Evolutionary conservation across 2,797 vertebrate genomes (phyloP).

Genomic region (Iguana delicatissima): DNA sequence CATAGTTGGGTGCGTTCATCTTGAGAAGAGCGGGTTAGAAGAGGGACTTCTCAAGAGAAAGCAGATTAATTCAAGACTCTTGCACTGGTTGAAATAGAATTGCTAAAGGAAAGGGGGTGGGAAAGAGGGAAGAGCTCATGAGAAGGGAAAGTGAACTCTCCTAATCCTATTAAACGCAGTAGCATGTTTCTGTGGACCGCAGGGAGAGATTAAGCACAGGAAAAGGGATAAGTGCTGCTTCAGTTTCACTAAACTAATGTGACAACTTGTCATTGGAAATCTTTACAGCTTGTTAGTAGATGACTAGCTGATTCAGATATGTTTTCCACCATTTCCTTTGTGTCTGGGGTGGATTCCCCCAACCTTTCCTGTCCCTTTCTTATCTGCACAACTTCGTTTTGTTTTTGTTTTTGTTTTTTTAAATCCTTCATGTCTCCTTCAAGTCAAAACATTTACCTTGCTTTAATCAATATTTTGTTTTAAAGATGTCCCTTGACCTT

Average conservation of each 20-base stretch:
- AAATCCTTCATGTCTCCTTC: conserved; percentile 83
- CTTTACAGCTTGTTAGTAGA: conserved; percentile 86
- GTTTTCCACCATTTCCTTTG: conserved; percentile 83
- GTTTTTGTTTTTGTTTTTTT: conserved; percentile 69
- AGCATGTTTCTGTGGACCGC: conserved; percentile 81
- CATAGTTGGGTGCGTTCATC: conserved; percentile 36
- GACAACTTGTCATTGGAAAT: conserved; percentile 87
- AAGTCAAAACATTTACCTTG: conserved; percentile 85
- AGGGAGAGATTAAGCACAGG: conserved; percentile 85
- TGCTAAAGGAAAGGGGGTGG: conserved; percentile 55
- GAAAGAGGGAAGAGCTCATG: conserved; percentile 55
- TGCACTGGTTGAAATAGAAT: conserved; percentile 75
- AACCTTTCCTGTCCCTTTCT: conserved; percentile 81
- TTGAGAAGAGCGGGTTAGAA: conserved; percentile 32
- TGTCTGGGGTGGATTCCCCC: conserved; percentile 71
- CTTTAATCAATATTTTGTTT: conserved; percentile 83
- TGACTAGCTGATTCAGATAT: conserved; percentile 84
- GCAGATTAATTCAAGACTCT: conserved; percentile 61
- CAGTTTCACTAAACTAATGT: conserved; percentile 88
- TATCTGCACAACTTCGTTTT: conserved; percentile 77
- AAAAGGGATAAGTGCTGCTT: conserved; percentile 84
- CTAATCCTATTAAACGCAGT: conserved; percentile 86
- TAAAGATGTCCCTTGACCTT: conserved; percentile 82
- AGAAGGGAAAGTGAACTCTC: conserved; percentile 80
- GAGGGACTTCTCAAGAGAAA: conserved; percentile 51